Conservation (phyloP, 2,797 vertebrate genomes). For the Acrossocheilus wenchowensis region DNA sequence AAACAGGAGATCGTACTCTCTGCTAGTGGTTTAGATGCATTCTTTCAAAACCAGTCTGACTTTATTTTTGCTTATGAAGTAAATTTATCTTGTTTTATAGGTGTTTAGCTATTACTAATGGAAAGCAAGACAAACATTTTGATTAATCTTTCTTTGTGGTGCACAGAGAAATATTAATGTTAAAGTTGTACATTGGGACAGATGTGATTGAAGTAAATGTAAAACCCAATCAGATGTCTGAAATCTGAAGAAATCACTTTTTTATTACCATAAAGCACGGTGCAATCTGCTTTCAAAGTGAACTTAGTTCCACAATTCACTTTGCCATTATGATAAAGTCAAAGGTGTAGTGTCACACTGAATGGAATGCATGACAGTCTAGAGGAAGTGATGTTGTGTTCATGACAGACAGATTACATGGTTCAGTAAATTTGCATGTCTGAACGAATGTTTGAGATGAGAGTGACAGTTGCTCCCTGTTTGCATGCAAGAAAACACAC, state of each 20-base stretch:
- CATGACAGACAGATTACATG: slow-evolving; percentile 48
- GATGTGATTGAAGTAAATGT: not conserved
- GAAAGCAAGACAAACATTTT: not conserved
- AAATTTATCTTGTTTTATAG: not conserved
- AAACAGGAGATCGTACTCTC: not conserved
- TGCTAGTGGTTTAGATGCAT: not conserved
- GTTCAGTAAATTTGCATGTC: slow-evolving; percentile 49
- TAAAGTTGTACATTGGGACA: not conserved
- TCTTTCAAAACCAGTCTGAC: not conserved
- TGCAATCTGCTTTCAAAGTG: slow-evolving; percentile 13
- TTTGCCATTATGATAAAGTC: slow-evolving; percentile 26
- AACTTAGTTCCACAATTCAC: not conserved
- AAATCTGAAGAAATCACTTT: slow-evolving; percentile 7
- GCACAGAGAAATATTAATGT: not conserved
- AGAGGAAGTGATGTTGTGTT: slow-evolving; percentile 43
- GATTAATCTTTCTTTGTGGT: not conserved
- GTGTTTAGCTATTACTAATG: slow-evolving; percentile 7
- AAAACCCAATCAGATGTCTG: slow-evolving; percentile 6
- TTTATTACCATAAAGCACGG: not conserved
- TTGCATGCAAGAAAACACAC: slow-evolving; percentile 50
- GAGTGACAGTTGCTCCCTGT: slow-evolving; percentile 55
- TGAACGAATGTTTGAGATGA: slow-evolving; percentile 45
- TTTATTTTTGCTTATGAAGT: not conserved
- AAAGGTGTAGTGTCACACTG: slow-evolving; percentile 47
- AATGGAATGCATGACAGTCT: slow-evolving; percentile 32